Conservation (phyloP, 1,140 invertebrate genomes). For the Brachystomella parvula region DNA sequence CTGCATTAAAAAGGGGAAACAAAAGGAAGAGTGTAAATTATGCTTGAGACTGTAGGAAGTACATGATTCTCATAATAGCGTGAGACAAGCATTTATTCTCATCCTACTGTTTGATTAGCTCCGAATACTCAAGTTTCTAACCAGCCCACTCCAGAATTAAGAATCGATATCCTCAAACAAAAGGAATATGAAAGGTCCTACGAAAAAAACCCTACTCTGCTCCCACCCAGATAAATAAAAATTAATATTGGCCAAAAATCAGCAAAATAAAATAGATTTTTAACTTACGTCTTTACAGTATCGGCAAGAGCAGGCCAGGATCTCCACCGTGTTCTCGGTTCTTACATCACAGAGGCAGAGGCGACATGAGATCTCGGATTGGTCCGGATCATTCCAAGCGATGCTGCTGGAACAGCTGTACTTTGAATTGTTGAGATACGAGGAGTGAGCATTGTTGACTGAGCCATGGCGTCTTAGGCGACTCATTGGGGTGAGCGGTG, state of each 20-base stretch:
- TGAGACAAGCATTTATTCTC: too few relatives aligned
- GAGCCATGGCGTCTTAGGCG: conserved; percentile 45
- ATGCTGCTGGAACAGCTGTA: conserved; percentile 61
- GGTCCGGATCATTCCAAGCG: conserved; percentile 42
- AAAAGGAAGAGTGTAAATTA: too few relatives aligned
- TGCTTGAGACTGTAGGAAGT: too few relatives aligned
- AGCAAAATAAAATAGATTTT: not conserved
- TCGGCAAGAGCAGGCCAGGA: conserved; percentile 68
- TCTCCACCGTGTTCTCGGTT: conserved; percentile 56
- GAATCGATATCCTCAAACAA: not conserved
- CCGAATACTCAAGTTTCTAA: too few relatives aligned
- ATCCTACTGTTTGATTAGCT: too few relatives aligned
- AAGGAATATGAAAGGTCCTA: not conserved
- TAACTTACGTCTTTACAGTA: conserved; percentile 76
- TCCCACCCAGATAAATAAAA: not conserved
- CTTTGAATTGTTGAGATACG: conserved; percentile 38
- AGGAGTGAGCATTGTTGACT: conserved; percentile 40
- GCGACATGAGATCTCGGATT: conserved; percentile 60
- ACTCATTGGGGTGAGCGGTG: conserved; percentile 49
- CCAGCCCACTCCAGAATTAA: too few relatives aligned
- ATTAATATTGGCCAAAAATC: not conserved
- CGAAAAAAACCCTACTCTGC: not conserved
- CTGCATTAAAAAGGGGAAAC: too few relatives aligned
- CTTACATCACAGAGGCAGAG: conserved; percentile 75
- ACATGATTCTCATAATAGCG: too few relatives aligned